These are phyloP conservation scores for Ctenopoma kingsleyae DNA, from an alignment of 2,797 vertebrate genomes.

Conservation along the genomic window DNA sequence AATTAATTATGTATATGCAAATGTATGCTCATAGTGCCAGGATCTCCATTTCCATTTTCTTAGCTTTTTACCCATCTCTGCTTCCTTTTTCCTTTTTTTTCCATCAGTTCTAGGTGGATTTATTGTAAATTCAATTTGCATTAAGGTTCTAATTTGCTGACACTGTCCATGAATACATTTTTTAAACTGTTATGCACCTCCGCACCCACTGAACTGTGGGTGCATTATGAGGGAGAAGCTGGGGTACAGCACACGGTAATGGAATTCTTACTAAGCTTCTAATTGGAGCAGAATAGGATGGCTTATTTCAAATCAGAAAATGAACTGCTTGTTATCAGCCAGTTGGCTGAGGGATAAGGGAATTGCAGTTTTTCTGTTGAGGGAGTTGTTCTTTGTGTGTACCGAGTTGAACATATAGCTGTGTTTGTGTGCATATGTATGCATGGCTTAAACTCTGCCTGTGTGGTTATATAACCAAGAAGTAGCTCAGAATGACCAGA, in stretches of 20 bases:
- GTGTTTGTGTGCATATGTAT: slow-evolving; percentile 27
- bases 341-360: slow-evolving; percentile 48
- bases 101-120: slow-evolving; percentile 68
- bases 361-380: slow-evolving; percentile 48
- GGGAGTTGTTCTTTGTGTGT: slow-evolving; percentile 39
- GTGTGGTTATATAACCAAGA: slow-evolving; percentile 46
- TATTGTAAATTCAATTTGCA: slow-evolving; percentile 82
- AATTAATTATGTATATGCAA: slow-evolving; percentile 79
- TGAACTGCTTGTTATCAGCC: slow-evolving; percentile 57
- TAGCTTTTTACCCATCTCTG: slow-evolving; percentile 36
- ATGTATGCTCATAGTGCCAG: slow-evolving; percentile 76
- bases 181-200: slow-evolving; percentile 39
- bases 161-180: slow-evolving; percentile 53
- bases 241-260: slow-evolving; percentile 48
- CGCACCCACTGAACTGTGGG: slow-evolving; percentile 19
- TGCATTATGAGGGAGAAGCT: slow-evolving; percentile 22
- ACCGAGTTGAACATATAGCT: slow-evolving; percentile 35
- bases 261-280: slow-evolving; percentile 53
- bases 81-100: neutral
- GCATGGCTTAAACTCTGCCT: slow-evolving; percentile 28
- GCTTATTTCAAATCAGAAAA: slow-evolving; percentile 64
- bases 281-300: slow-evolving; percentile 65
- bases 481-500: slow-evolving; percentile 49
- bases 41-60: slow-evolving; percentile 83
- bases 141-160: slow-evolving; percentile 83